A percentile compares a stretch with the other conserved stretches of the same genome.
Evolutionary conservation across 2,797 vertebrate genomes (phyloP).

Genomic region (Onychomys arenicola): DNA sequence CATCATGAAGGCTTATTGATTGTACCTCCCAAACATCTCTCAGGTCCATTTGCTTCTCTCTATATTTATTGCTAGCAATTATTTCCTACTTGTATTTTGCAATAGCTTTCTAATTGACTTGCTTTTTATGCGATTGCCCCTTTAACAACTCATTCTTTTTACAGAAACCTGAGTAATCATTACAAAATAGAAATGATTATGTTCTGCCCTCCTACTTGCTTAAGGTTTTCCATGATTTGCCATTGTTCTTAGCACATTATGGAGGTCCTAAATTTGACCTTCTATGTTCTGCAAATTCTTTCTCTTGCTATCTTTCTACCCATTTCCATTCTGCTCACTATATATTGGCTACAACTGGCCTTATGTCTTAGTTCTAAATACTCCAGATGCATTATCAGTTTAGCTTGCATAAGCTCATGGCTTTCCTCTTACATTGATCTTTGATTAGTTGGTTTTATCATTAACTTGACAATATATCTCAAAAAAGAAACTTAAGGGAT

Average conservation of each 20-base stretch:
- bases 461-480: neutral
- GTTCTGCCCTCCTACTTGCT: neutral
- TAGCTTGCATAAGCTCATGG: neutral
- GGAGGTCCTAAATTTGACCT: neutral
- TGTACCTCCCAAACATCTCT: slow-evolving; percentile 21
- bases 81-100: slow-evolving; percentile 39
- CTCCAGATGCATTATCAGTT: neutral
- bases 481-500: neutral
- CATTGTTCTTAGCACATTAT: neutral
- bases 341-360: neutral
- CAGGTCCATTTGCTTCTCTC: slow-evolving; percentile 7
- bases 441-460: neutral
- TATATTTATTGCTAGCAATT: neutral
- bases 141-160: slow-evolving; percentile 46
- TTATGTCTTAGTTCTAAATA: neutral
- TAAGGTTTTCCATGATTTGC: slow-evolving; percentile 40
- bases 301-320: neutral
- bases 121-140: neutral
- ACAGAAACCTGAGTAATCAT: slow-evolving; percentile 13
- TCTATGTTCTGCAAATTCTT: neutral
- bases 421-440: neutral
- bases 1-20: neutral
- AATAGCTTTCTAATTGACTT: slow-evolving; percentile 24
- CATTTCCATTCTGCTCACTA: neutral
- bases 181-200: slow-evolving; percentile 53